Conservation (phyloP, 2,113 vertebrate species). For the Pomatostomus ruficeps region DNA sequence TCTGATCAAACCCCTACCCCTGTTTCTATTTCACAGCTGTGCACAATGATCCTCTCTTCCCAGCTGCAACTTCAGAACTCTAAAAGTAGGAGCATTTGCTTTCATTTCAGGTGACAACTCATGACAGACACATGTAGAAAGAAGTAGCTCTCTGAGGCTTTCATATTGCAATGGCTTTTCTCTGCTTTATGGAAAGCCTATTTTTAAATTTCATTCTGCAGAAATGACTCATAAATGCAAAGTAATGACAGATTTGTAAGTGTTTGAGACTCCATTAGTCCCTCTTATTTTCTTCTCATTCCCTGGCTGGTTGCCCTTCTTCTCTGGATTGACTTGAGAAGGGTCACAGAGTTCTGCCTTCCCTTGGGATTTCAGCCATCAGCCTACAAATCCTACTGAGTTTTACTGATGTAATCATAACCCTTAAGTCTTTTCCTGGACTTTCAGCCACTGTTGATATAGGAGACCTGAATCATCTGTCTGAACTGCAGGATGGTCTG, state of each 20-base stretch:
- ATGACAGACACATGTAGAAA: background rate
- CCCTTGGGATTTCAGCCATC: background rate
- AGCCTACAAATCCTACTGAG: background rate
- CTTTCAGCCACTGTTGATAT: background rate
- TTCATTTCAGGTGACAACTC: background rate
- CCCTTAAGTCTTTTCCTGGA: background rate
- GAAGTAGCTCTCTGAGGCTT: background rate
- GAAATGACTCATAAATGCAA: background rate
- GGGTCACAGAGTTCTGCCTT: background rate
- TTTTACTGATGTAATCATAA: background rate
- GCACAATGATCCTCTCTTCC: background rate
- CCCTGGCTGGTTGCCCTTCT: background rate
- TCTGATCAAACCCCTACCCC: background rate
- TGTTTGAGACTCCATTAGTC: background rate
- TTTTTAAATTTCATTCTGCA: background rate
- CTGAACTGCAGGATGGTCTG: background rate
- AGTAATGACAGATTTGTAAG: background rate
- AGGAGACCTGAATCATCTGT: background rate
- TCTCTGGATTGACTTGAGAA: background rate
- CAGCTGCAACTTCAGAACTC: background rate
- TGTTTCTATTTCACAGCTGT: background rate
- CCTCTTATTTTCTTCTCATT: background rate
- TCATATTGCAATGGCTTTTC: background rate
- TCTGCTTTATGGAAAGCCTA: background rate
- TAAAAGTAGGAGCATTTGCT: background rate